A percentile compares a stretch with the other conserved stretches of the same genome.
phyloP scores from a whole-genome alignment of 2,797 vertebrate genomes.

The Pseudomugil gertrudae region DNA sequence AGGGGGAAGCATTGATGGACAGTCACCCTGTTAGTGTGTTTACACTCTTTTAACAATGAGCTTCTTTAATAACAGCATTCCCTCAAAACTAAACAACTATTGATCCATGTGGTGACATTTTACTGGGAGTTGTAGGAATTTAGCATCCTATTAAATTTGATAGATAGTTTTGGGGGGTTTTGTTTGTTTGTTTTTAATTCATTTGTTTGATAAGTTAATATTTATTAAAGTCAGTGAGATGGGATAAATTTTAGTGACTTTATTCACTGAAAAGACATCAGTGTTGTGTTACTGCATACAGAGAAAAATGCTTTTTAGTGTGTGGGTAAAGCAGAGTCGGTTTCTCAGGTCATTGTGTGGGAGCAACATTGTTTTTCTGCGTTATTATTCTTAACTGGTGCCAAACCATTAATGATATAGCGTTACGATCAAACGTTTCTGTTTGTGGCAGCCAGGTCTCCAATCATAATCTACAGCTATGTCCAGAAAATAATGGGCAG shows the following conservation, averaged over 20 bases:
- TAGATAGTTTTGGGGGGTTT: no score
- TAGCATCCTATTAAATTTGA: background rate
- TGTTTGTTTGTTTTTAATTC: no score
- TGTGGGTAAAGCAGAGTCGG: slow-evolving; percentile 16
- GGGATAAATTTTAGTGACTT: slow-evolving; percentile 6
- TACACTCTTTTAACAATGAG: slow-evolving; percentile 11
- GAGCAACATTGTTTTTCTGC: slow-evolving; percentile 49
- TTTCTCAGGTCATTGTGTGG: slow-evolving; percentile 42
- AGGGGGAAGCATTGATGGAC: slow-evolving; percentile 50
- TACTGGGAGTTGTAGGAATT: background rate
- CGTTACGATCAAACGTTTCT: slow-evolving; percentile 50
- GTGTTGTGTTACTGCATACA: slow-evolving; percentile 19
- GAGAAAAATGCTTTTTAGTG: slow-evolving; percentile 41
- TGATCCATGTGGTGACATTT: slow-evolving; percentile 12
- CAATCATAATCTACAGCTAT: slow-evolving; percentile 12
- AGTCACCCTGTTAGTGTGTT: slow-evolving; percentile 26
- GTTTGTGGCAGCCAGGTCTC: slow-evolving; percentile 36
- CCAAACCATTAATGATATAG: slow-evolving; percentile 50
- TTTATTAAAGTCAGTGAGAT: slow-evolving; percentile 22
- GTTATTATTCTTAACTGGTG: slow-evolving; percentile 54
- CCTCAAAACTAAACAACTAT: slow-evolving; percentile 8
- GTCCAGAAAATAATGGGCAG: slow-evolving; percentile 25
- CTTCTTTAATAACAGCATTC: slow-evolving; percentile 40
- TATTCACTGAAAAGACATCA: slow-evolving; percentile 21
- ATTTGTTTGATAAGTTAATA: background rate